Conservation (phyloP, 2,888 invertebrate species). For the Oscheius sp. region DNA sequence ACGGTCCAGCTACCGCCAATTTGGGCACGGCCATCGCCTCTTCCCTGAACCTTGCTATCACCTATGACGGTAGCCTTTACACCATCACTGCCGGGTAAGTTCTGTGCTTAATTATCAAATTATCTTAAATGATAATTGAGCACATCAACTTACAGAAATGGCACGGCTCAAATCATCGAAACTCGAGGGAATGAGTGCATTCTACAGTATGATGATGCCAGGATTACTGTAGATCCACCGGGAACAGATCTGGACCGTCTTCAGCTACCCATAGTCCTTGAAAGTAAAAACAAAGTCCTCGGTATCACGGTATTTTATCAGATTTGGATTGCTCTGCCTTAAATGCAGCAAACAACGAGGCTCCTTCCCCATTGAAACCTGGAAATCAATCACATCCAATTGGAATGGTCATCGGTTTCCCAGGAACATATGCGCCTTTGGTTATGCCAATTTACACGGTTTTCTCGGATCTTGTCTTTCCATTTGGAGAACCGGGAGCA, state of each 20-base stretch:
- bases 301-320: constrained; percentile 8
- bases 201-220: constrained; percentile 36
- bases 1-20: not conserved
- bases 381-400: constrained; percentile 7
- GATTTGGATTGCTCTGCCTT: constrained; percentile 39
- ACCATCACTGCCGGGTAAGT: constrained; percentile 11
- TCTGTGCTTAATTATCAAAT: constrained; percentile 22
- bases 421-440: not conserved
- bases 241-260: constrained; percentile 33
- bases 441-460: not conserved
- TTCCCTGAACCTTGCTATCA: not conserved
- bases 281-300: constrained; percentile 34
- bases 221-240: not conserved
- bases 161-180: constrained; percentile 9
- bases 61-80: not conserved
- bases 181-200: constrained; percentile 8
- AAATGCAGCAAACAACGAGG: not conserved
- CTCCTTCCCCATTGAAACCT: not conserved
- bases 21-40: not conserved
- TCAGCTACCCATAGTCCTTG: constrained; percentile 43
- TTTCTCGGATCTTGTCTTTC: not conserved
- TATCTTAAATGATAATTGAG: constrained; percentile 25
- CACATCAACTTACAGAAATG: constrained; percentile 12
- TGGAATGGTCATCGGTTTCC: not conserved
- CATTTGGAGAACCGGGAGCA: constrained; percentile 28